These are phyloP conservation scores for Sciurus vulgaris DNA, from an alignment of 2,797 vertebrate species.

Conservation along the genomic window DNA sequence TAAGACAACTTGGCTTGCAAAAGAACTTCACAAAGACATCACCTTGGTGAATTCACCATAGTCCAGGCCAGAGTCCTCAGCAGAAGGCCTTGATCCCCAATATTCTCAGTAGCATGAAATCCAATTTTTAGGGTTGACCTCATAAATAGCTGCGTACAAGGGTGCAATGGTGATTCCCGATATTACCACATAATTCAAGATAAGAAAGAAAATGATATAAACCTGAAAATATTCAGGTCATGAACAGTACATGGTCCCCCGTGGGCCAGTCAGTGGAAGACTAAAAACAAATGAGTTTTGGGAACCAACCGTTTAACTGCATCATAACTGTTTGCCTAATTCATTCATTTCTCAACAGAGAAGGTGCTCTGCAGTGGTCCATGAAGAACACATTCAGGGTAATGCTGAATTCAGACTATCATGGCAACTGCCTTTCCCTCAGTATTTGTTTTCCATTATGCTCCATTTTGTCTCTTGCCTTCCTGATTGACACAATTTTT, in stretches of 20 bases:
- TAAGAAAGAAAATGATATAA: neutral
- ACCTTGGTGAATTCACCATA: neutral
- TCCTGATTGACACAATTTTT: neutral
- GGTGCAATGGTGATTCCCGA: neutral
- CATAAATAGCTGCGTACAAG: neutral
- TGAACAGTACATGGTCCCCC: neutral
- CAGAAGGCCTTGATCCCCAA: neutral
- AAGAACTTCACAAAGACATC: neutral
- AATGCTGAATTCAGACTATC: neutral
- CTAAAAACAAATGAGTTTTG: neutral
- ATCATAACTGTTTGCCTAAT: neutral
- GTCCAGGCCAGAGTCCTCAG: neutral
- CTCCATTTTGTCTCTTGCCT: neutral
- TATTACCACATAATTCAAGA: neutral
- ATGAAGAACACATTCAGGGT: neutral
- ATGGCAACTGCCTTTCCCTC: neutral
- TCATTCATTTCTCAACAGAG: neutral
- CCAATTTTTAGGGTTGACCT: neutral
- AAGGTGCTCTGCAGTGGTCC: neutral
- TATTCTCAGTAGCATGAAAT: neutral
- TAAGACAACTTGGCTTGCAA: neutral
- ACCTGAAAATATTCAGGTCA: neutral
- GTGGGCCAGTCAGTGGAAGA: neutral
- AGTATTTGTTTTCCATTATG: neutral
- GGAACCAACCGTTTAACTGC: neutral